Evolutionary conservation across 2,888 invertebrate genomes (phyloP).

Genomic region (Yponomeuta sedellus): DNA sequence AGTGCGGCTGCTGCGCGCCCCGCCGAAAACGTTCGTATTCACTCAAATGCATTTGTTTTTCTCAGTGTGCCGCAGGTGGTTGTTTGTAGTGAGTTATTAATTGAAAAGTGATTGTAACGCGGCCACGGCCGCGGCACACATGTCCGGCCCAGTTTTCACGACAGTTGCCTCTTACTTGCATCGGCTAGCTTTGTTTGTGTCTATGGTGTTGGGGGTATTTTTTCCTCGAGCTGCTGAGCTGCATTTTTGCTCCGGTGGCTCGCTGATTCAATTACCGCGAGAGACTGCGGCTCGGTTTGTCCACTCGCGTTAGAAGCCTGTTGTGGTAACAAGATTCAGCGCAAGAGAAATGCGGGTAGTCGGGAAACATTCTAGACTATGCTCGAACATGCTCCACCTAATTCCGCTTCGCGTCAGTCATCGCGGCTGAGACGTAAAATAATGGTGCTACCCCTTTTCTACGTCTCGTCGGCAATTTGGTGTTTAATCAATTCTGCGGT

Average conservation of each 20-base stretch:
- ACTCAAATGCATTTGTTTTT: slow-evolving; percentile 18
- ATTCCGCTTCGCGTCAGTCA: neutral
- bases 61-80: slow-evolving; percentile 69
- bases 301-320: slow-evolving; percentile 5
- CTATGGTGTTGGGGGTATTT: neutral
- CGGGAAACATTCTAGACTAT: neutral
- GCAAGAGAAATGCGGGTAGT: slow-evolving; percentile 11
- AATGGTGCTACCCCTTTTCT: neutral
- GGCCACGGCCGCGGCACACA: slow-evolving; percentile 73
- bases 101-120: slow-evolving; percentile 75
- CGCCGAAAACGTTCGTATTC: slow-evolving; percentile 37
- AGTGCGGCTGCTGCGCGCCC: slow-evolving; percentile 3
- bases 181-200: slow-evolving; percentile 59
- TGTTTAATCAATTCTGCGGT: neutral
- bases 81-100: slow-evolving; percentile 62
- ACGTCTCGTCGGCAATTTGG: neutral
- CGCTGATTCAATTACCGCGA: slow-evolving; percentile 12
- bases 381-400: neutral
- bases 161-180: slow-evolving; percentile 34
- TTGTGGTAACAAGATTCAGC: slow-evolving; percentile 2
- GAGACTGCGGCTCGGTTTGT: slow-evolving; percentile 8
- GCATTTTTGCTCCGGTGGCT: neutral
- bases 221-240: neutral
- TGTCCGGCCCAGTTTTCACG: slow-evolving; percentile 75
- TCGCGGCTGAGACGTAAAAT: neutral